Evolutionary conservation across 2,888 invertebrate genomes (phyloP), one percentile per base, ranked within the genome.

Genomic region (Neocrepidodera transversa): DNA sequence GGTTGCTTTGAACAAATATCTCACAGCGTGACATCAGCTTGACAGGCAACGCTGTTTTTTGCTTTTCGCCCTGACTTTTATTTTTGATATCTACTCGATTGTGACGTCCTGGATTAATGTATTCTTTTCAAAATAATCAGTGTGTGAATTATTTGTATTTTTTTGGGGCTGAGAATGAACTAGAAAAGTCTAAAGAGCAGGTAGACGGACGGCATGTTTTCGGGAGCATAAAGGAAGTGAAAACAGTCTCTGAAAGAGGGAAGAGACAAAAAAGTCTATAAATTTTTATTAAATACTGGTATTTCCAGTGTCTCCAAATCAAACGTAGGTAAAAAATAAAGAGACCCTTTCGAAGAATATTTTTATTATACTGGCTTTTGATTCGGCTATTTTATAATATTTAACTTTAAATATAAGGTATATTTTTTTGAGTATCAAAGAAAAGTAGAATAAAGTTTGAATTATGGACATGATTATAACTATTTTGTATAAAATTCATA

Each of bases 1-100:
- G 71, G 71, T 69, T 72, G 70, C 63, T 68, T 61, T 52, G 70
- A 69, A 73, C 71, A 69, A 72, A 72, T 71, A 69, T 71, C 68
- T 71, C 72, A 68, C 73, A 71, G 71, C 70, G 55, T 68, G 73
- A 71, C 68, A 62, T 65, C 65, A 65, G 68, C 65, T 68, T 69
- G 73, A 73, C 73, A 72, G 69, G 70, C 69, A 64, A 69, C 58
- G 71, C 62, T 66, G 62, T 68, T 71, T 72, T 72, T 71, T 64
- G 66, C 63, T 38, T n/a, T 52, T 57, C 36, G 64, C 55, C 64
- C 63, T 68, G 69, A 69, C 70, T 70, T 68, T 67, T 66, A 61
- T 59, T 64, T 63, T 62, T 63, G 59, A 62, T 56, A 56, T 49
- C 55, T 60, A 62, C 64, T 66, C 63, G 52, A 63, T 61, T 55